phyloP scores from a whole-genome alignment of 2,888 invertebrate genomes.

The Thereva nobilitata region DNA sequence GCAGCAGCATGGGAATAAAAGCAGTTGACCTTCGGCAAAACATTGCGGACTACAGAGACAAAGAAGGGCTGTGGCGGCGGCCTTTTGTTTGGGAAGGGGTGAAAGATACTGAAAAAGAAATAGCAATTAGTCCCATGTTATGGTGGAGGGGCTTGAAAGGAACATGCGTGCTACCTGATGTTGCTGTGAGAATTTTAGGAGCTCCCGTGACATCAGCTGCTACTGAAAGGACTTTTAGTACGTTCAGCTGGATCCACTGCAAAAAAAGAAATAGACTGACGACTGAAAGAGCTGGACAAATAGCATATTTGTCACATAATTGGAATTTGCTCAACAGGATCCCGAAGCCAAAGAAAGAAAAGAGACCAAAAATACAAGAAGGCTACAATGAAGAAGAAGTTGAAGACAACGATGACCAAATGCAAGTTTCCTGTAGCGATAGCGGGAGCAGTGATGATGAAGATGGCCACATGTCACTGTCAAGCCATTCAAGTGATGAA shows the following conservation, averaged over 20 bases:
- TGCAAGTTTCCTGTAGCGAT: background rate
- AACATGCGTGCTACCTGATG: conserved; percentile 42
- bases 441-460: too few species aligned
- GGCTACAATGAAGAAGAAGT: background rate
- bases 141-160: conserved; percentile 45
- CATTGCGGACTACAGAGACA: background rate
- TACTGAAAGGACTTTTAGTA: conserved; percentile 48
- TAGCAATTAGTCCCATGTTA: conserved; percentile 23
- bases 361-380: background rate
- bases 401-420: background rate
- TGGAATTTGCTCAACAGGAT: conserved; percentile 12
- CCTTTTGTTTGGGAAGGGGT: background rate
- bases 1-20: background rate
- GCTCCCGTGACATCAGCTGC: conserved; percentile 45
- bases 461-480: too few species aligned
- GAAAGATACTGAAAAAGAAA: background rate
- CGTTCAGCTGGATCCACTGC: conserved; percentile 45
- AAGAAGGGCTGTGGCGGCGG: conserved; percentile 1
- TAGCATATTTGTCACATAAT: conserved; percentile 43
- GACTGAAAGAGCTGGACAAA: conserved; percentile 43
- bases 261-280: conserved; percentile 46
- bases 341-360: background rate
- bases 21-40: conserved; percentile 1
- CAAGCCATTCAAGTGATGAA: too few species aligned
- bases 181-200: conserved; percentile 43